phyloP scores from a whole-genome alignment of 2,888 invertebrate genomes.

The Amphiduros pacificus region DNA sequence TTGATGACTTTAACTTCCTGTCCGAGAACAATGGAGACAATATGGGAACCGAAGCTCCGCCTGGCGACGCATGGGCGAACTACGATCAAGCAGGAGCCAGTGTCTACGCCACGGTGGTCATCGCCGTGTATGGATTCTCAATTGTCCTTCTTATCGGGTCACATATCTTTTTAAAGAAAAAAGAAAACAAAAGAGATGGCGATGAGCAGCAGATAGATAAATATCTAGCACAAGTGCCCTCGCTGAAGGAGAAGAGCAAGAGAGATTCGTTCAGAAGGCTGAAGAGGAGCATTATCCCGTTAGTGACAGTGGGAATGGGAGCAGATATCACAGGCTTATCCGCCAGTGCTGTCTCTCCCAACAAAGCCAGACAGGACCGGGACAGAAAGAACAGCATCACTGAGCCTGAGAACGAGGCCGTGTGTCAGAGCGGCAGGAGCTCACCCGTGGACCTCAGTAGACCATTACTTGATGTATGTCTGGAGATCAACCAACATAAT shows the following conservation, averaged over 20 bases:
- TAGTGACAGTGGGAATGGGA: constrained; percentile 6
- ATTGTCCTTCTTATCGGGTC: constrained; percentile 58
- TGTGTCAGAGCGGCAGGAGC: no score
- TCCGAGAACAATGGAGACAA: background rate
- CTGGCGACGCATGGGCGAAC: background rate
- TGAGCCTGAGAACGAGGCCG: no score
- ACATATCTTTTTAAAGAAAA: constrained; percentile 43
- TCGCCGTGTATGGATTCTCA: constrained; percentile 56
- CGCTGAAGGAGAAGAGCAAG: constrained; percentile 28
- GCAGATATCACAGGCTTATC: background rate
- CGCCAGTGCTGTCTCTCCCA: no score
- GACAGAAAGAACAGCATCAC: no score
- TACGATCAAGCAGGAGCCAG: constrained; percentile 41
- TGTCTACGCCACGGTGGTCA: constrained; percentile 58
- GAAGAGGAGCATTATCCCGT: constrained; percentile 26
- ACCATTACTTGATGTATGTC: no score
- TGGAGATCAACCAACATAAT: no score
- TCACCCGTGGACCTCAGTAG: no score
- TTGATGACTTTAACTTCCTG: background rate
- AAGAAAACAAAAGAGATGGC: constrained; percentile 24
- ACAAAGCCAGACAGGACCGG: no score
- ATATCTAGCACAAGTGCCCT: constrained; percentile 33
- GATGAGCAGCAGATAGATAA: constrained; percentile 34
- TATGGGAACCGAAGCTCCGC: background rate
- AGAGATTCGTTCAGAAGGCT: constrained; percentile 29